phyloP scores from a whole-genome alignment of 2,113 vertebrate genomes.

The Hydrolagus affinis region DNA sequence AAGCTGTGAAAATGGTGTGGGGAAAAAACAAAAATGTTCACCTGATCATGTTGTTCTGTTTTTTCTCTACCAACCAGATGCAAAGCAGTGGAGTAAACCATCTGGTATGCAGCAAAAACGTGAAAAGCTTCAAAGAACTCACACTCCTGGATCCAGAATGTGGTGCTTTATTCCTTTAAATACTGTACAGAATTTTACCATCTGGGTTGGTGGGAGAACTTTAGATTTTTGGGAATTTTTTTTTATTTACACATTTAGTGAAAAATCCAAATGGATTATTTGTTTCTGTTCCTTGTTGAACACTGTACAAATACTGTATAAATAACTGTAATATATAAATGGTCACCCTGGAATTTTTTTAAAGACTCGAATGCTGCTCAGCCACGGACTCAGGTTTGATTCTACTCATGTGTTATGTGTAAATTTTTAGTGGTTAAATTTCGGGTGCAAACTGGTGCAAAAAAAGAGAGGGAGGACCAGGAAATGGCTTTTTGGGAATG shows the following conservation, averaged over 20 bases:
- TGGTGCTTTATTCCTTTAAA: slow-evolving; percentile 78
- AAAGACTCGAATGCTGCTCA: slow-evolving; percentile 95
- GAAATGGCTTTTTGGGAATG: slow-evolving; percentile 37
- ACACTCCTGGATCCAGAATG: slow-evolving; percentile 55
- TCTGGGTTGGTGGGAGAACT: slow-evolving; percentile 51
- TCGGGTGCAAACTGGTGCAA: slow-evolving; percentile 44
- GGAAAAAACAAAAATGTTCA: neutral
- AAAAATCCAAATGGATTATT: slow-evolving; percentile 57
- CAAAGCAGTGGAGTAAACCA: slow-evolving; percentile 49
- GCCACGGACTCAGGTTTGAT: slow-evolving; percentile 92
- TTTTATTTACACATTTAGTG: slow-evolving; percentile 42
- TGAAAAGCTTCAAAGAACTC: slow-evolving; percentile 48
- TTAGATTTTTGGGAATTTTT: slow-evolving; percentile 65
- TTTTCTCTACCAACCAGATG: slow-evolving; percentile 49
- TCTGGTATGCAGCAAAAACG: slow-evolving; percentile 50
- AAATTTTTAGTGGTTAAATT: slow-evolving; percentile 46
- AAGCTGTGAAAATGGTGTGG: neutral
- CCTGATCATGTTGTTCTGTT: slow-evolving; percentile 38
- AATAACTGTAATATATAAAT: slow-evolving; percentile 57
- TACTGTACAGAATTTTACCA: slow-evolving; percentile 82
- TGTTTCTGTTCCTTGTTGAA: slow-evolving; percentile 67
- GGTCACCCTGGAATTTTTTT: slow-evolving; percentile 74
- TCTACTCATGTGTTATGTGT: slow-evolving; percentile 52
- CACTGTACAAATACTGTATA: slow-evolving; percentile 64
- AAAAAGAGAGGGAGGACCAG: slow-evolving; percentile 42